phyloP scores from a whole-genome alignment of 2,797 vertebrate species.

The Sebastes kiyomatsui region DNA sequence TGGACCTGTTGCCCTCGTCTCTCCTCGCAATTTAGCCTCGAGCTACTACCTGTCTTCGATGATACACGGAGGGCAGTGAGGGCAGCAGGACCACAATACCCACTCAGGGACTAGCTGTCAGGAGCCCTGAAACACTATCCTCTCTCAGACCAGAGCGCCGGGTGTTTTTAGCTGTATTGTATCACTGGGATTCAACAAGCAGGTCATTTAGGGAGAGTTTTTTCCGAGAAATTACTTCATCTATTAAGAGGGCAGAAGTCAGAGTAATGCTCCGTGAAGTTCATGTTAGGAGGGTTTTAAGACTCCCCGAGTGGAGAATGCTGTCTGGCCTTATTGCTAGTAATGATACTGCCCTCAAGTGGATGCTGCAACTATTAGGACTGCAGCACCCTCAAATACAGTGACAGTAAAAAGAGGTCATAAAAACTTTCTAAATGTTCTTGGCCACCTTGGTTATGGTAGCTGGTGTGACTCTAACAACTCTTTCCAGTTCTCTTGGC shows the following conservation, averaged over 20 bases:
- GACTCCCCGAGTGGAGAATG: conserved; percentile 15
- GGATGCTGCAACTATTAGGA: conserved; percentile 42
- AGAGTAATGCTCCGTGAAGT: conserved; percentile 19
- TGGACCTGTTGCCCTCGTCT: conserved; percentile 70
- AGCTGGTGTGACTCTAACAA: conserved; percentile 64
- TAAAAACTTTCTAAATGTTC: conserved; percentile 54
- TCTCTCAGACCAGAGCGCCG: conserved; percentile 50
- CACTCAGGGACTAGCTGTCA: conserved; percentile 76
- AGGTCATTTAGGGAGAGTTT: conserved; percentile 67
- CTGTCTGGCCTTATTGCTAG: conserved; percentile 17
- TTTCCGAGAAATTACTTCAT: conserved; percentile 49
- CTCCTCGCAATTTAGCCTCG: conserved; percentile 65
- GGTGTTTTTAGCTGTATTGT: conserved; percentile 53
- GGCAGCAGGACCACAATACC: conserved; percentile 67
- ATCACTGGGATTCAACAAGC: conserved; percentile 31
- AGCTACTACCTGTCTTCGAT: conserved; percentile 75
- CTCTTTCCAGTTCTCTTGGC: conserved; percentile 60
- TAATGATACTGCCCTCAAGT: conserved; percentile 74
- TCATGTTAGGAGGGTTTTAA: conserved; percentile 31
- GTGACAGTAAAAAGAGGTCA: conserved; percentile 47
- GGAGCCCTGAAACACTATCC: conserved; percentile 75
- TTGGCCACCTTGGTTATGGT: conserved; percentile 60
- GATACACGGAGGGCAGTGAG: conserved; percentile 51
- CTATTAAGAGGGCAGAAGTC: conserved; percentile 27
- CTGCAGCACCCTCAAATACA: conserved; percentile 13